These are phyloP conservation scores for Xiphophorus couchianus DNA, from an alignment of 2,113 vertebrate species.

Conservation along the genomic window DNA sequence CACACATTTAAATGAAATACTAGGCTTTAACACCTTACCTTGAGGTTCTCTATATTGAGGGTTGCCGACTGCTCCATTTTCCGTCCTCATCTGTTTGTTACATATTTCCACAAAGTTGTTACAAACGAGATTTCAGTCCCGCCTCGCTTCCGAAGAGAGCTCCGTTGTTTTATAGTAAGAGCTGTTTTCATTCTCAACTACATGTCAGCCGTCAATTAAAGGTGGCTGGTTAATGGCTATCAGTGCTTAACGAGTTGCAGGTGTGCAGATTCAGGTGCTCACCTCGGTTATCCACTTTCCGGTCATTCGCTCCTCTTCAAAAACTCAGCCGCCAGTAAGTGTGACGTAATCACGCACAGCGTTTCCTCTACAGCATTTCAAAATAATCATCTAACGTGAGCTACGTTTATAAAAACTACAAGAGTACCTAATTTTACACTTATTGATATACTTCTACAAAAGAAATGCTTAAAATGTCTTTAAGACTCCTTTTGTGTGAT, in stretches of 20 bases:
- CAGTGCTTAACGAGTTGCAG: not conserved
- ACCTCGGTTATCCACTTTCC: slow-evolving; percentile 22
- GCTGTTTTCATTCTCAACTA: not conserved
- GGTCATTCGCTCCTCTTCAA: slow-evolving; percentile 12
- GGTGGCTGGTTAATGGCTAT: not conserved
- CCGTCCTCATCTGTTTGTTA: slow-evolving; percentile 40
- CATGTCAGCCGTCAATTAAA: not conserved
- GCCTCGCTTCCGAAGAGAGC: not conserved
- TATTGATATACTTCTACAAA: not conserved
- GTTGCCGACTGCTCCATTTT: slow-evolving; percentile 74
- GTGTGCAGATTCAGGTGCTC: not conserved
- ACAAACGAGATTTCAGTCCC: slow-evolving; percentile 3
- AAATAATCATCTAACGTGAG: slow-evolving; percentile 1
- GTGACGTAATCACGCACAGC: rapidly evolving
- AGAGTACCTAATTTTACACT: too few relatives aligned
- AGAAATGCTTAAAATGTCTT: not conserved
- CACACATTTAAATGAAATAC: not conserved
- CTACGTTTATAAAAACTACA: not conserved
- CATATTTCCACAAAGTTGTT: slow-evolving; percentile 68
- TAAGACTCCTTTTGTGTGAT: too few relatives aligned
- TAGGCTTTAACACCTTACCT: slow-evolving; percentile 56
- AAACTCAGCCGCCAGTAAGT: slow-evolving; percentile 10
- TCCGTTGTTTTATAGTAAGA: not conserved
- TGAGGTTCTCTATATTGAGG: slow-evolving; percentile 70
- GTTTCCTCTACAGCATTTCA: slow-evolving; percentile 13